Conservation (phyloP, 1,140 invertebrate genomes). For the Conopomorpha cramerella region DNA sequence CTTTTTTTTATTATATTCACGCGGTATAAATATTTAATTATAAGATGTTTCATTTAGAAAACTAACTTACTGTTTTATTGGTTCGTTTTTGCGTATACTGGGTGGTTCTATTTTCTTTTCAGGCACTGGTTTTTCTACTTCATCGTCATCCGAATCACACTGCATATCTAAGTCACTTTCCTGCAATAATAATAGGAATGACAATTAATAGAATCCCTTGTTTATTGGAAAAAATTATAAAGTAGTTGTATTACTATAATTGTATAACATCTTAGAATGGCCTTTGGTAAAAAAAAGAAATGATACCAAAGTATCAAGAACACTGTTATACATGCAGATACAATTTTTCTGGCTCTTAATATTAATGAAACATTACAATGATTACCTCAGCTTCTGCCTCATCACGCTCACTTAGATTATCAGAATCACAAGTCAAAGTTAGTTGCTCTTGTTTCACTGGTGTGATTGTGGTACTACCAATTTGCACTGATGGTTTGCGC, state of each 20-base stretch:
- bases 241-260: no score
- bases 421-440: slow-evolving; percentile 69
- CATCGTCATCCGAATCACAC: slow-evolving; percentile 68
- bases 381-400: slow-evolving; percentile 81
- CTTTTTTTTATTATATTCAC: no score
- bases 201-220: background rate
- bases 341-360: no score
- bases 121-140: slow-evolving; percentile 51
- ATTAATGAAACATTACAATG: no score
- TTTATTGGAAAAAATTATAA: no score
- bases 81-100: slow-evolving; percentile 30
- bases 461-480: slow-evolving; percentile 73
- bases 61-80: slow-evolving; percentile 65
- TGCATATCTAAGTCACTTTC: slow-evolving; percentile 59
- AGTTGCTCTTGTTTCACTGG: slow-evolving; percentile 61
- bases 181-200: slow-evolving; percentile 15
- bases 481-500: slow-evolving; percentile 57
- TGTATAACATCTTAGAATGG: no score
- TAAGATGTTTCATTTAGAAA: no score
- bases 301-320: no score
- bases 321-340: no score
- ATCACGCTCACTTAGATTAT: slow-evolving; percentile 75
- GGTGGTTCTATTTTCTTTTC: slow-evolving; percentile 37
- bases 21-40: no score
- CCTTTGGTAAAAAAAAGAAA: no score